Conservation (phyloP, 2,113 vertebrate species). For the Paradisaea rubra region DNA sequence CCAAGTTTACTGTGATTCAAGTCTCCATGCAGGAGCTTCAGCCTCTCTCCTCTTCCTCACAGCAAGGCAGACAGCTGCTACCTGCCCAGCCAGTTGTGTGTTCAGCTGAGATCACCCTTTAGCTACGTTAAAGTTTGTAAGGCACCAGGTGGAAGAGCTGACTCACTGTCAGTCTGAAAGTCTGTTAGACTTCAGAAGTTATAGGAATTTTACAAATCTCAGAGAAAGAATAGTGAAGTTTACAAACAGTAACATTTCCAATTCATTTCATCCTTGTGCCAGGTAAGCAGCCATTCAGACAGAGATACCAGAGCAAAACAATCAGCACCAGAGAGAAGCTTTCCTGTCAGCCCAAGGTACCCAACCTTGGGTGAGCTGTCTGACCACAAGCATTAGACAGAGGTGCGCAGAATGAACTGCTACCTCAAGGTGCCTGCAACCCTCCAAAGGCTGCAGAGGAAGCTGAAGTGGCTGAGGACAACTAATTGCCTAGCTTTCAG, state of each 20-base stretch:
- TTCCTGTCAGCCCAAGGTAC: background rate
- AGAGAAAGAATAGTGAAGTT: background rate
- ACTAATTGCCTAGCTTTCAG: background rate
- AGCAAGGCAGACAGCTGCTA: background rate
- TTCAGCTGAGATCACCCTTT: background rate
- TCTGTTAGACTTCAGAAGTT: background rate
- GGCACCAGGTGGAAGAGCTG: background rate
- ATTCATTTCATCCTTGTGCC: background rate
- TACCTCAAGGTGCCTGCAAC: background rate
- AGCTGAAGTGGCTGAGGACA: background rate
- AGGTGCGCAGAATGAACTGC: background rate
- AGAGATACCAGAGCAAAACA: background rate
- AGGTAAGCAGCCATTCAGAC: background rate
- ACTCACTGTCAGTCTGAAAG: background rate
- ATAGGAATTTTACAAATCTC: background rate
- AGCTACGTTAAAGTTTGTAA: rapidly evolving
- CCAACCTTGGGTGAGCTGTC: background rate
- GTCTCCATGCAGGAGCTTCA: background rate
- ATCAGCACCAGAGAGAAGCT: background rate
- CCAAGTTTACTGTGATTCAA: rapidly evolving
- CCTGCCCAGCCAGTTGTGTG: background rate
- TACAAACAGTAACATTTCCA: background rate
- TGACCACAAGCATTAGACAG: background rate
- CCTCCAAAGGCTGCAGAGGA: background rate
- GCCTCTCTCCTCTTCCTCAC: background rate